phyloP scores from a whole-genome alignment of 2,113 vertebrate species.

The Jaculus jaculus region DNA sequence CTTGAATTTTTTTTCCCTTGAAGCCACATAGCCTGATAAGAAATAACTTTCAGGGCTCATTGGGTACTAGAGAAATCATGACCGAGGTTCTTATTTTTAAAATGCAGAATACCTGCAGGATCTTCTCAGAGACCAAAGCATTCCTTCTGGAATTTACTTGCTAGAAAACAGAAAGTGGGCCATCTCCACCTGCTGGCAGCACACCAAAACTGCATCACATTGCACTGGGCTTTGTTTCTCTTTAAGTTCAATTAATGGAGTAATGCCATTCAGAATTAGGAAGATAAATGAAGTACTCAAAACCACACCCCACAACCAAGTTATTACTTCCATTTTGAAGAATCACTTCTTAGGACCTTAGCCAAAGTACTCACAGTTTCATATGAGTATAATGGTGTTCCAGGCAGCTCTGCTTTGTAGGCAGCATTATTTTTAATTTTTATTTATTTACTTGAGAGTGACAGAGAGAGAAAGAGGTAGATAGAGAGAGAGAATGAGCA shows the following conservation, averaged over 20 bases:
- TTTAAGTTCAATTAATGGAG: constrained; percentile 40
- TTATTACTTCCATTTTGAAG: constrained; percentile 16
- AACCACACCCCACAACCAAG: background rate
- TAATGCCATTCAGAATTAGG: background rate
- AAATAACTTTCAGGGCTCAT: constrained; percentile 58
- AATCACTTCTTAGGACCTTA: background rate
- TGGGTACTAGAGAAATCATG: constrained; percentile 13
- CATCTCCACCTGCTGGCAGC: constrained; percentile 78
- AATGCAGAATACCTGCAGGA: constrained; percentile 54
- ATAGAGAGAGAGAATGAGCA: too few relatives aligned
- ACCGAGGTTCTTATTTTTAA: constrained; percentile 52
- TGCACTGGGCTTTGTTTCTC: constrained; percentile 59
- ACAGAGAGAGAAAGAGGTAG: too few relatives aligned
- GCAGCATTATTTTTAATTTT: too few relatives aligned
- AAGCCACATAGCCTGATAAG: constrained; percentile 45
- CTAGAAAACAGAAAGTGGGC: constrained; percentile 39
- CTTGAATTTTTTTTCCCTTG: constrained; percentile 15
- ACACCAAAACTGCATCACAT: constrained; percentile 42
- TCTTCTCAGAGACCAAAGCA: constrained; percentile 29
- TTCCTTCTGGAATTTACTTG: background rate
- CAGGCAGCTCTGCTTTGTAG: background rate
- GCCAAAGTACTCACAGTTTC: background rate
- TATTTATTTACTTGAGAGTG: too few relatives aligned
- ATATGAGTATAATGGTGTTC: background rate
- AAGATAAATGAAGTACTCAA: background rate